Evolutionary conservation across 2,113 vertebrate species (phyloP).

Genomic region (Trochalopteron elliotii): DNA sequence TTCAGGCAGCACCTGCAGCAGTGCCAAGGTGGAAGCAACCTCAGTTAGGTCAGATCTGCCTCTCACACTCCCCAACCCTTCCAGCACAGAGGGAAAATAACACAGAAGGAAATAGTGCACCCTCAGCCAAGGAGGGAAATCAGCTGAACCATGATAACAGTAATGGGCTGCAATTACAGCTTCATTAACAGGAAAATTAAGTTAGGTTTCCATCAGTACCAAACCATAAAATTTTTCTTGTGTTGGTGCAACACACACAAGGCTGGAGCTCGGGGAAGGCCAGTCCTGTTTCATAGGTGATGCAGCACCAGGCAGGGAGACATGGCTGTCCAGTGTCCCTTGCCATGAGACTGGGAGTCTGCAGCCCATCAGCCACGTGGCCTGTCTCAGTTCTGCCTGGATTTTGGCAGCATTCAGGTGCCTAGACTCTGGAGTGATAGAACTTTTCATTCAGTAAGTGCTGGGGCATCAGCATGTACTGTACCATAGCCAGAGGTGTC

Average conservation of each 20-base stretch:
- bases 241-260: not conserved
- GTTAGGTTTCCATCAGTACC: not conserved
- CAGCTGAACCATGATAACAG: not conserved
- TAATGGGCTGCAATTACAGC: not conserved
- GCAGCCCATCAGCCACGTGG: fast-evolving
- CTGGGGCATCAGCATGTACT: fast-evolving
- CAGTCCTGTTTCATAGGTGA: not conserved
- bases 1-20: not conserved
- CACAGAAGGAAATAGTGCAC: not conserved
- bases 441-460: not conserved
- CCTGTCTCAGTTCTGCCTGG: not conserved
- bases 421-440: not conserved
- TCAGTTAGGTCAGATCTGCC: fast-evolving
- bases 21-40: not conserved
- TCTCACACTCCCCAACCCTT: not conserved
- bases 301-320: not conserved
- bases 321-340: fast-evolving
- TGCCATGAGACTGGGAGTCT: not conserved
- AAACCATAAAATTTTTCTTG: not conserved
- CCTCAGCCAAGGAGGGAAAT: not conserved
- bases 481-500: fast-evolving
- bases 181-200: not conserved
- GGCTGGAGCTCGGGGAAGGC: not conserved
- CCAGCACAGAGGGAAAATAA: not conserved
- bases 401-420: not conserved